phyloP scores from a whole-genome alignment of 2,888 invertebrate genomes.

The Pasiphila rectangulata region DNA sequence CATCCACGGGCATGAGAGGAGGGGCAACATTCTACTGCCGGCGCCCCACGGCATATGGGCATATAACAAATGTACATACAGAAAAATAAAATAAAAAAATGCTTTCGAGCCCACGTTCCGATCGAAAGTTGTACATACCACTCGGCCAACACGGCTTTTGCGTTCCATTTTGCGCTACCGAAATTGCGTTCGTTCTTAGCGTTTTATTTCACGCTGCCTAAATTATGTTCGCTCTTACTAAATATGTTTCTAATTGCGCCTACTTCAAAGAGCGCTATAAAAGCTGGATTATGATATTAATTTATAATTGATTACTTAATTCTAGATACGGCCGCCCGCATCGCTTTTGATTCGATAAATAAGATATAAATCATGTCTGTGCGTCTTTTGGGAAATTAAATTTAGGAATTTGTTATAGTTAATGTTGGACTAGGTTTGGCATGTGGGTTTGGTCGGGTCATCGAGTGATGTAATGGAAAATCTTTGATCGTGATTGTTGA shows the following conservation, averaged over 20 bases:
- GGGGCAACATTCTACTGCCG: too few species aligned
- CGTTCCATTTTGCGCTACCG: too few species aligned
- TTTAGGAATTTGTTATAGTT: slow-evolving; percentile 19
- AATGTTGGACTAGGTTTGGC: neutral
- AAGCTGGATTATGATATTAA: slow-evolving; percentile 28
- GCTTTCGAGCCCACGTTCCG: too few species aligned
- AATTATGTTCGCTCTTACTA: neutral
- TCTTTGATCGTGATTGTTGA: too few species aligned
- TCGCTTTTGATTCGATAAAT: slow-evolving; percentile 38
- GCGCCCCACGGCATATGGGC: too few species aligned
- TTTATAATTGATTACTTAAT: slow-evolving; percentile 39
- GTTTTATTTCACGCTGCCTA: slow-evolving; percentile 1
- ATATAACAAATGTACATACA: too few species aligned
- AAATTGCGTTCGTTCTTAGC: neutral
- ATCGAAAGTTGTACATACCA: too few species aligned
- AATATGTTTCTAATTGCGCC: slow-evolving; percentile 6
- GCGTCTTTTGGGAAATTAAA: slow-evolving; percentile 21
- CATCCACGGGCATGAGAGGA: too few species aligned
- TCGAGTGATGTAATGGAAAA: too few species aligned
- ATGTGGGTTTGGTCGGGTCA: neutral
- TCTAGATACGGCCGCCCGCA: slow-evolving; percentile 30
- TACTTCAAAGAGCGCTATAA: slow-evolving; percentile 20
- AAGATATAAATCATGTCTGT: slow-evolving; percentile 42
- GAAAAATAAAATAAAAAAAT: too few species aligned
- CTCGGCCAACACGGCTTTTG: too few species aligned